Evolutionary conservation across 2,797 vertebrate genomes (phyloP).

Genomic region (Syndactyla subalaris): DNA sequence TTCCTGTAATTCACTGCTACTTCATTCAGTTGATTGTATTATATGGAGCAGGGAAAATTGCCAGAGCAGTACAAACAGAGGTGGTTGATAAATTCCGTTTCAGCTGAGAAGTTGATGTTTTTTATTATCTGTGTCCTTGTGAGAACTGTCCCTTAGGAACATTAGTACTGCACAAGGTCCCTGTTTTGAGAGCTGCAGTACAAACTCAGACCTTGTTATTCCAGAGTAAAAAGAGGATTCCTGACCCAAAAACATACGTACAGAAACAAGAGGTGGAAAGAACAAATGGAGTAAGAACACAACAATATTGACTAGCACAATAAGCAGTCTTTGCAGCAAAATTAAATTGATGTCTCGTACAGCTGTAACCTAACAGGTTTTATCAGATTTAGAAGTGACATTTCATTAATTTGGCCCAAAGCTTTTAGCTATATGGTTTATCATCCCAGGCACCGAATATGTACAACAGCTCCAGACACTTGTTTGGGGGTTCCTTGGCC

Average conservation of each 20-base stretch:
- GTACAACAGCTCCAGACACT: not conserved
- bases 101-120: not conserved
- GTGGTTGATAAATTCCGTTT: not conserved
- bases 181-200: not conserved
- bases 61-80: not conserved
- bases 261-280: not conserved
- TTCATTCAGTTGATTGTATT: constrained; percentile 6
- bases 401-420: not conserved
- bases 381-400: not conserved
- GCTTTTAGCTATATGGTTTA: not conserved
- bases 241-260: not conserved
- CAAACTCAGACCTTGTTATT: not conserved
- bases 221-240: not conserved
- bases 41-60: constrained; percentile 1
- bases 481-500: not conserved
- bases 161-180: not conserved
- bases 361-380: not conserved
- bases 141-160: not conserved
- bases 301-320: not conserved
- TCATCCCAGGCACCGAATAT: not conserved
- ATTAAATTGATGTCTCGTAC: not conserved
- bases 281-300: not conserved
- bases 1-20: constrained; percentile 45
- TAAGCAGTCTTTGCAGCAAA: not conserved
- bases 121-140: not conserved